These are phyloP conservation scores for Teleiodes luculella DNA, from an alignment of 2,888 invertebrate genomes.

Conservation along the genomic window DNA sequence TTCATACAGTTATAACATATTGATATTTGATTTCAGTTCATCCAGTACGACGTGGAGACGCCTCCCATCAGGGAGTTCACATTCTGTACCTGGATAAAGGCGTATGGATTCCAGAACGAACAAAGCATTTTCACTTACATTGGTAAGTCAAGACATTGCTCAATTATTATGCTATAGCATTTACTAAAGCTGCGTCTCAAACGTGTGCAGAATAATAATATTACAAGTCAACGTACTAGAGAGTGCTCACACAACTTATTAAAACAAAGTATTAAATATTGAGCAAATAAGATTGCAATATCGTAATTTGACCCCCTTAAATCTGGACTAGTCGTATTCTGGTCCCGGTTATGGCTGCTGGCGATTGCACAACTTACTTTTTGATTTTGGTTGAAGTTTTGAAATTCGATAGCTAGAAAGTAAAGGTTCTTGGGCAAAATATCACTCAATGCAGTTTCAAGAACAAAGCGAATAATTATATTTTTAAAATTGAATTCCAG, in stretches of 20 bases:
- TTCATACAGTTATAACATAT: background rate
- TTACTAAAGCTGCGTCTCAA: background rate
- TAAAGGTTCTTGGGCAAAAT: conserved; percentile 6
- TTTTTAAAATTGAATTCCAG: too few relatives aligned
- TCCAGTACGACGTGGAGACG: conserved; percentile 83
- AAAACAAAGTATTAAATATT: conserved; percentile 38
- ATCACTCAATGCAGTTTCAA: background rate
- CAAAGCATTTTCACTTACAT: conserved; percentile 65
- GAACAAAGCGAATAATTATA: too few relatives aligned
- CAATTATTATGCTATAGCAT: background rate
- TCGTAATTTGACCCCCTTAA: conserved; percentile 45
- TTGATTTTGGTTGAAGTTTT: conserved; percentile 22
- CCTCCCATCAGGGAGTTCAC: conserved; percentile 90
- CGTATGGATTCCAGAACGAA: conserved; percentile 71
- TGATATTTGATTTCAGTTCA: conserved; percentile 45
- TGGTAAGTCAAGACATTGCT: conserved; percentile 39
- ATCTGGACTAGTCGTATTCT: conserved; percentile 38
- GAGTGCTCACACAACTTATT: conserved; percentile 27
- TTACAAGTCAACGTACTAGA: conserved; percentile 12
- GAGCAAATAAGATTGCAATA: conserved; percentile 45
- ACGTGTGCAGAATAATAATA: background rate
- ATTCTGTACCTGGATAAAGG: conserved; percentile 88
- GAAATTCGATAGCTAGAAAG: conserved; percentile 14
- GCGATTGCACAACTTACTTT: conserved; percentile 26
- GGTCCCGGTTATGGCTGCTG: conserved; percentile 31